Percentiles rank a stretch among this genome's conserved stretches.
phyloP scores from a whole-genome alignment of 2,888 invertebrate species.

The Argyresthia goedartella region DNA sequence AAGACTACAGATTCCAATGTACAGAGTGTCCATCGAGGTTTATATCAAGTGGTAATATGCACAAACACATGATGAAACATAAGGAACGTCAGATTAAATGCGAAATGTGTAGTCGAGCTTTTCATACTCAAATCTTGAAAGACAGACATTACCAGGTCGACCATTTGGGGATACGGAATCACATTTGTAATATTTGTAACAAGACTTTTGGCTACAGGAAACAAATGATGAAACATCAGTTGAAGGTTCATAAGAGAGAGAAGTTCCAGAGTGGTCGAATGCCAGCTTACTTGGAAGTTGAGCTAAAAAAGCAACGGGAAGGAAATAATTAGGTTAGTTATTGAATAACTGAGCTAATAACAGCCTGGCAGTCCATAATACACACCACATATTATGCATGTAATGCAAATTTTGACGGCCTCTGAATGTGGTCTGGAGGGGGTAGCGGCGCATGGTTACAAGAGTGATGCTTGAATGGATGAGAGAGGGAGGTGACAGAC shows the following conservation, averaged over 20 bases:
- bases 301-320: background rate
- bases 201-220: conserved; percentile 5
- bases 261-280: conserved; percentile 2
- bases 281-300: conserved; percentile 3
- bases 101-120: conserved; percentile 6
- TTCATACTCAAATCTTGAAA: conserved; percentile 4
- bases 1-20: conserved; percentile 5
- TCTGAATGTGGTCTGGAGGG: no score
- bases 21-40: conserved; percentile 4
- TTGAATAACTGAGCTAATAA: no score
- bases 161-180: conserved; percentile 6
- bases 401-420: no score
- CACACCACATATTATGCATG: no score
- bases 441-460: no score
- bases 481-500: no score
- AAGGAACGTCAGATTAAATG: conserved; percentile 5
- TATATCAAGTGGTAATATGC: conserved; percentile 4
- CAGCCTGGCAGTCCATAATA: no score
- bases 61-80: conserved; percentile 6
- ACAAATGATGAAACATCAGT: conserved; percentile 4
- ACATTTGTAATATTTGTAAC: conserved; percentile 5
- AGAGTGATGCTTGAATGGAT: no score
- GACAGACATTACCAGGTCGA: conserved; percentile 4
- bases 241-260: conserved; percentile 4
- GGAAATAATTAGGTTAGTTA: background rate